Percentiles rank a stretch among this genome's conserved stretches.
phyloP scores from a whole-genome alignment of 2,113 vertebrate genomes.

The Paramisgurnus dabryanus region DNA sequence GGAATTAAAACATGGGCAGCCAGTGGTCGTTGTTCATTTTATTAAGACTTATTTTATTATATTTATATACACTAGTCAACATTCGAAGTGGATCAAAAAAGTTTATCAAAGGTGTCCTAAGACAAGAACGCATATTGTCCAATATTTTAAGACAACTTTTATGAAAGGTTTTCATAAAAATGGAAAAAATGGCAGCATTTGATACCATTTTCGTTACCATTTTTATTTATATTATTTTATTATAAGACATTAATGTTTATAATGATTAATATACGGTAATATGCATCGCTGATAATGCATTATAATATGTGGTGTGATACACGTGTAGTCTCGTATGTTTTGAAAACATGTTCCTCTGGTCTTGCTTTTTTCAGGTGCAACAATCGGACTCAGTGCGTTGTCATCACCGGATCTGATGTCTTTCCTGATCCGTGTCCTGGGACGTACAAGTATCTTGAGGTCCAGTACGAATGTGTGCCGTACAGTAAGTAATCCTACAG shows the following conservation, averaged over 20 bases:
- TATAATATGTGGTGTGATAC: background rate
- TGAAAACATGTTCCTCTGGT: constrained; percentile 69
- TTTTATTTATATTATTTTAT: no score
- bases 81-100: no score
- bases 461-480: constrained; percentile 99
- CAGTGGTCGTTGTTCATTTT: no score
- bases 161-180: no score
- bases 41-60: no score
- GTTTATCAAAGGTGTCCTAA: no score
- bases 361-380: constrained; percentile 85
- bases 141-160: no score
- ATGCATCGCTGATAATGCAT: background rate
- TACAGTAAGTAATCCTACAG: constrained; percentile 92
- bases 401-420: constrained; percentile 97
- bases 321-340: background rate
- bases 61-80: no score
- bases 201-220: no score
- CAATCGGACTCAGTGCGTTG: constrained; percentile 98
- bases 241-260: background rate
- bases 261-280: background rate
- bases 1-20: no score
- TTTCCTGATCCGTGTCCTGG: constrained; percentile 99
- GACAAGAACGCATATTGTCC: no score
- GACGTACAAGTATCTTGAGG: constrained; percentile 99
- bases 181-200: no score